Base-by-base conservation (phyloP, 2,888 invertebrate genomes). In the Papilio elwesi region DNA sequence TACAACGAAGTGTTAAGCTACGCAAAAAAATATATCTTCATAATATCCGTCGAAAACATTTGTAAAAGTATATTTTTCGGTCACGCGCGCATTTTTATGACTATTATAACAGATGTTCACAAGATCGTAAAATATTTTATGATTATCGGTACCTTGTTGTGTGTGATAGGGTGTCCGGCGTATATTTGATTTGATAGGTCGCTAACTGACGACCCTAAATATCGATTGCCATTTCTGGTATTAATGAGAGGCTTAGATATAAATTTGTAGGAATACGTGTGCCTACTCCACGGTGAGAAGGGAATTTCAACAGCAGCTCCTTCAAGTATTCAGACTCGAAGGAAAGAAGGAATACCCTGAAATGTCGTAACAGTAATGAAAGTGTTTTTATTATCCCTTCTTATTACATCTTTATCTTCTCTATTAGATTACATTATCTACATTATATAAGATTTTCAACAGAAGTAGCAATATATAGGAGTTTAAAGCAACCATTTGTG, bases 101-200 rank as follows among this genome's bases (percentile, higher is more conserved):
- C 43, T 63, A 63, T 63, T 63, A 63, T 47, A 63, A 63, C 63
- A 43, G 47, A 63, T 47, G 47, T 63, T 63, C 63, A 63, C 63
- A 63, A 47, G 63, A 8, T 63, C 63, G 63, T 63, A 63, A 63
- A 63, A 63, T 47, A 63, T 47, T 63, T 47, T 63, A 63, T 47
- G 63, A 16, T 63, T 47, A 47, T 63, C 57, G 57, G 13, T 13
- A 13, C 63, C 63, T 16, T 63, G 43, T 63, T 26, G 26, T 63
- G 7, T 47, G 15, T 0, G 62, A 43, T 62, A 62, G 47, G 38
- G 47, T 11, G 43, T 63, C 63, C 63, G 16, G 63, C 13, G n/a
- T n/a, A 47, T 47, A 47, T 43, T 47, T 63, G 43, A 63, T 63
- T 63, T 36, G 55, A 36, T 57, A 7, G 55, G 16, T 55, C 36